Evolutionary conservation across 2,797 vertebrate species (phyloP), one percentile per base, ranked within the genome.

Genomic region (Mus spretus): DNA sequence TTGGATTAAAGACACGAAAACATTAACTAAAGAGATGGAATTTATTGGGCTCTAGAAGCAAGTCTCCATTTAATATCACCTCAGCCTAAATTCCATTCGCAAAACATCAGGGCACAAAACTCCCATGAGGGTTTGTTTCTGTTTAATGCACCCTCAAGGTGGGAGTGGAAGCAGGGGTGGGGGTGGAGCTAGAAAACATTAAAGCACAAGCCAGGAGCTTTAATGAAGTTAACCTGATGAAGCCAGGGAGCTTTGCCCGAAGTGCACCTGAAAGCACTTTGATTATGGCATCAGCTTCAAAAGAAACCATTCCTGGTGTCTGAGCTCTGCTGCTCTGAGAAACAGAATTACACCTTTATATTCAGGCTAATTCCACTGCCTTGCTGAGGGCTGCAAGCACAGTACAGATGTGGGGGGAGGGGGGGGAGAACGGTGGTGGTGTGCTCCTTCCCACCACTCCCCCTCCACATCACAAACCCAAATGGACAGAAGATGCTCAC

Each of bases 201-300:
- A 98, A 98, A 98, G 98, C 90, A 0, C 95, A 97, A 96, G 97
- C 97, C 95, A 94, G 97, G 97, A 96, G 96, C 95, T 98, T 98
- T 99, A 98, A 99, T 98, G 98, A 98, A 98, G 98, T 98, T 98
- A 98, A 98, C 98, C 98, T 98, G 98, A 98, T 97, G 97, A 98
- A 98, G 98, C 97, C 97, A 90, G 95, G 94, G 96, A 98, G 85
- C 9, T 93, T 98, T 98, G 98, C 98, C 97, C 96, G 88, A 97
- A 98, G 97, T 96, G 97, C 89, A 98, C 98, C 98, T 98, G 98
- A 98, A 98, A 98, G 98, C 98, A 91, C 97, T 97, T 93, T 97
- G 98, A 98, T 98, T 98, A 98, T 96, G 97, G 98, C 97, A 96
- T 85, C 97, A 55, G 97, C 98, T 98, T 98, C 98, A 98, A 98